Evolutionary conservation across 92 coral and sea anemone species (phyloP), one percentile per base, ranked within the genome.

Genomic region (Siderastrea siderea): DNA sequence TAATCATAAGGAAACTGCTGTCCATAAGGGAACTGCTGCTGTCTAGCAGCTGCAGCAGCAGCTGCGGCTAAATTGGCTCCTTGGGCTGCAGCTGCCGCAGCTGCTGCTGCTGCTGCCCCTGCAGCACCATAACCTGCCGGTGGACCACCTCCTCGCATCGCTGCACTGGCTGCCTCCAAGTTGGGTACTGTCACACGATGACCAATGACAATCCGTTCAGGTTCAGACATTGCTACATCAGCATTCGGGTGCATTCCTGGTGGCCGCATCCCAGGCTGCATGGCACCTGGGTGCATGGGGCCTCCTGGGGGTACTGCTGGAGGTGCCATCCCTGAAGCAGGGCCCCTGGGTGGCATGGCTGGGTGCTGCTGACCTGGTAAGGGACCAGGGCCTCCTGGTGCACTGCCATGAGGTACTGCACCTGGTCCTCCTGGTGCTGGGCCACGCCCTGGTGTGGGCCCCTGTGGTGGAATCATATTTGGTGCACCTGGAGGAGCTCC

Each of bases 1-100:
- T 93, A 95, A 72, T 95, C 98, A 86, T 90, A 95, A 43, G 98
- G 98, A 80, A 89, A 94, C 92, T 94, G 97, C 71, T 90, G 95
- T 26, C 94, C 86, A 67, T 93, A 95, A 8, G 94, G 92, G 66
- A 76, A 91, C 90, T 95, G 94, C 68, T 94, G 97, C 65, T 91
- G 95, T 47, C 93, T 77, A 9, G 98, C 98, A 17, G 98, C 98
- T 46, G 95, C 93, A 2, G 95, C 95, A 16, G 98, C 98, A 3
- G 84, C 88, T 52, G 91, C 81, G 52, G 90, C 90, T 73, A 88
- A 46, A 57, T 76, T 47, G 69, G 87, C 88, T 55, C 88, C 93
- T 75, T 83, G 64, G 49, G 90, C 86, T 19, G 94, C 94, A 47
- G 90, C 93, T 11, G 85, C 79, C 6, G 85, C 79, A 2, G 98